Base-by-base conservation (phyloP, 2,888 invertebrate genomes). In the Tuberolachnus salignus region DNA sequence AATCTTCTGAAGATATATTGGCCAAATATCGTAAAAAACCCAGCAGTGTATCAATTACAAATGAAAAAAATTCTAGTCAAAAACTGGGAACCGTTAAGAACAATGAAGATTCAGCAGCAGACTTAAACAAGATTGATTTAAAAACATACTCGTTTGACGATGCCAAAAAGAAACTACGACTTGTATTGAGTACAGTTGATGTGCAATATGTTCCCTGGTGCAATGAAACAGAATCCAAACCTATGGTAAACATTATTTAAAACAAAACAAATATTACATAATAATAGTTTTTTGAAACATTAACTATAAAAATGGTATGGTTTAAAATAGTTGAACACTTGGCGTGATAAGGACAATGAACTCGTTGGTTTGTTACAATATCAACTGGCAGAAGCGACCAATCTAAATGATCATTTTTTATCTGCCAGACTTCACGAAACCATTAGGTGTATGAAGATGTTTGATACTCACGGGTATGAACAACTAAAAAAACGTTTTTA, bases 1-100 rank as follows among this genome's bases (percentile, higher is more conserved):
- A 95, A 87, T 91, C 91, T 51, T 92, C 93, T 0, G 97, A 97
- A 84, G 96, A 97, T 84, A 98, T 98, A 84, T 88, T 98, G 82
- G 97, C 95, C 59, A 98, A 97, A 86, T 98, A 98, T 87, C 89
- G 97, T 4, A 89, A 91, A 82, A 90, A 91, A 85, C 88, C 89
- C 80, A 88, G 89, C 81, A 87, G 86, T 21, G 88, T 88, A 73
- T 88, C 88, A 49, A 88, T 88, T 82, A 88, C 88, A n/a, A 67
- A 64, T 26, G 70, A 70, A 34, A 80, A 69, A 6, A 64, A 88
- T 82, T 84, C 89, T 4, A 89, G 90, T 83, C 84, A 86, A n/a
- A 89, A 89, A 70, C 55, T 57, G 9, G 81, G 80, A 19, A 66
- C 13, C 1, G n/a, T 26, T 1, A 81, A 42, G 21, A 80, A 80